These are phyloP conservation scores for Parauchenoglanis punctatus DNA, from an alignment of 2,797 vertebrate species.

Conservation along the genomic window DNA sequence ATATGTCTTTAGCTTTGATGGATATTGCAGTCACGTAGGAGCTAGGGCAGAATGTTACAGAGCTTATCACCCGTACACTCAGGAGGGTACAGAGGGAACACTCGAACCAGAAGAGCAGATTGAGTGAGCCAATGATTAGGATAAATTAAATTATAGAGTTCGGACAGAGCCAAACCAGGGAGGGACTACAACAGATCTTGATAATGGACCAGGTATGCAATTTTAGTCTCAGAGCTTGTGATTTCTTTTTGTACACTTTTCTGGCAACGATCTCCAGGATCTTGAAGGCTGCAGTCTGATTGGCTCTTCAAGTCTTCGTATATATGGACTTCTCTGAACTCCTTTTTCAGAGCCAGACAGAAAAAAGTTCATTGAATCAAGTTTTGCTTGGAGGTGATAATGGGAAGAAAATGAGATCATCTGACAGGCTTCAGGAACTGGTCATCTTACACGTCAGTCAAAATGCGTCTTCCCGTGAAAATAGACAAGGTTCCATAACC, in stretches of 20 bases:
- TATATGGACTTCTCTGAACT: background rate
- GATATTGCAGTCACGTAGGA: background rate
- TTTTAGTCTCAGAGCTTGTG: background rate
- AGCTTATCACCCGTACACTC: conserved; percentile 13
- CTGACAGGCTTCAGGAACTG: background rate
- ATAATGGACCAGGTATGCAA: background rate
- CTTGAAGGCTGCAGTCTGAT: background rate
- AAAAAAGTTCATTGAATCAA: background rate
- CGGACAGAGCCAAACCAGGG: background rate
- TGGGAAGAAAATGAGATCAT: background rate
- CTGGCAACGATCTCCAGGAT: background rate
- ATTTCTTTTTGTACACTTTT: background rate
- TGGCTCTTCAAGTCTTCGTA: background rate
- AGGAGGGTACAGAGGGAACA: background rate
- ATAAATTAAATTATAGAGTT: background rate
- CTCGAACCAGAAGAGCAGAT: background rate
- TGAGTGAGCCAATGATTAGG: background rate
- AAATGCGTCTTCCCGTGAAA: background rate
- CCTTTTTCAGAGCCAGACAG: background rate
- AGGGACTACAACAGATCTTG: background rate
- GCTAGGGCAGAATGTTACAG: background rate
- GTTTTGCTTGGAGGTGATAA: background rate
- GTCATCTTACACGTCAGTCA: background rate
- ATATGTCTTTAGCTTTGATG: conserved; percentile 15
- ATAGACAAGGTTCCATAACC: no score